Base-by-base conservation (phyloP, 2,113 vertebrate species). In the Catagonus wagneri region DNA sequence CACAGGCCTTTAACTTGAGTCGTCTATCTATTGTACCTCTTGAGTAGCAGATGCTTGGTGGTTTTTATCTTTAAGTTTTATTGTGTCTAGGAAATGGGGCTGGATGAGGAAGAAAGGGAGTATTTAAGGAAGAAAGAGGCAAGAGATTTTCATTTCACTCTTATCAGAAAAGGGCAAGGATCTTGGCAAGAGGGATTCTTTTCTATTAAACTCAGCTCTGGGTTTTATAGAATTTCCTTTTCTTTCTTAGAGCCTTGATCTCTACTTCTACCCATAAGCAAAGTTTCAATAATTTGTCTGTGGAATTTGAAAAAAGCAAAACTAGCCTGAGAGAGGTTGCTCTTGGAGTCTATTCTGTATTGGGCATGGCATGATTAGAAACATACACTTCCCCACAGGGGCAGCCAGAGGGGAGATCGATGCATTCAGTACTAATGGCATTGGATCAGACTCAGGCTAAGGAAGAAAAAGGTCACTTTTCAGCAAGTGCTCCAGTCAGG, bases 41-140 rank as follows among this genome's bases (percentile, higher is more conserved):
- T n/a, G 25, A 93, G 85, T 25, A 88, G 27, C 81, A 84, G 68
- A 20, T 75, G 32, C 89, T 84, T 92, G 76, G 54, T 92, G 25
- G 32, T 76, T 83, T 94, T 89, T 63, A 69, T 68, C 74, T 84
- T 91, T 12, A 32, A 58, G 36, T 71, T 83, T 92, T 71, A 68
- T 94, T 94, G 36, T 95, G 32, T 79, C 22, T 76, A 60, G 71
- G 66, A 95, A 81, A 89, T 95, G 54, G 39, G 15, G 60, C 39
- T 94, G 50, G 80, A n/a, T 11, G 15, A 7, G 52, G 54, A 3
- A 74, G 39, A 89, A 94, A 94, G 8, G 8, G 39, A 85, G 58
- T 69, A 36, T 69, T 94, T 96, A 86, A 95, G 68, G 84, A 86
- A 94, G 80, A 97, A 95, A 83, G 69, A 79, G 6, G 17, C 52